These are phyloP conservation scores for Acanthurus lineatus DNA, from an alignment of 2,797 vertebrate genomes.

Conservation along the genomic window DNA sequence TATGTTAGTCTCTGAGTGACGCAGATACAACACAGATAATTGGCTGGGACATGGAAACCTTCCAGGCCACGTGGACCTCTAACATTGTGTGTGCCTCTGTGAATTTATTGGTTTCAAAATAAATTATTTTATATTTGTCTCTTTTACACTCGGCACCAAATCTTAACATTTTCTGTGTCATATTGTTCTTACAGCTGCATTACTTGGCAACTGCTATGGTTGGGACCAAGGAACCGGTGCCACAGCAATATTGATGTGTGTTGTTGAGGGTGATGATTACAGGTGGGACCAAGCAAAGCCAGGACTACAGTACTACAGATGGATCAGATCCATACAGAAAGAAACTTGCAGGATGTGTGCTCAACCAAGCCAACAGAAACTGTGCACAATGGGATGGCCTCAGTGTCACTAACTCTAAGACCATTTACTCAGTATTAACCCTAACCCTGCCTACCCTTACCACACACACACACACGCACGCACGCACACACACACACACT, in stretches of 20 bases:
- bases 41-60: no score
- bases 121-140: no score
- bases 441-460: neutral
- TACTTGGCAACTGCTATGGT: slow-evolving; percentile 46
- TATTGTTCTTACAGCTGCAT: slow-evolving; percentile 36
- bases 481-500: neutral
- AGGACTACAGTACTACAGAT: slow-evolving; percentile 17
- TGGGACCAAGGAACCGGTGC: slow-evolving; percentile 70
- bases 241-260: slow-evolving; percentile 47
- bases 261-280: slow-evolving; percentile 29
- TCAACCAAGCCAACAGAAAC: slow-evolving; percentile 11
- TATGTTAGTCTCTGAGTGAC: no score
- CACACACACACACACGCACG: slow-evolving; percentile 16
- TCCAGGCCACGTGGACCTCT: no score
- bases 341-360: slow-evolving; percentile 8
- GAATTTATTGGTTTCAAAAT: no score
- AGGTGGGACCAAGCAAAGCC: slow-evolving; percentile 24
- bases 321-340: slow-evolving; percentile 21
- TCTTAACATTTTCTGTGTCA: slow-evolving; percentile 45
- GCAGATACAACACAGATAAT: no score
- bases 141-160: neutral
- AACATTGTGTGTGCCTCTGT: no score
- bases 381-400: neutral
- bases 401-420: slow-evolving; percentile 2
- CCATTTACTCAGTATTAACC: no score